phyloP scores from a whole-genome alignment of 2,113 vertebrate species.

The Labrus mixtus region DNA sequence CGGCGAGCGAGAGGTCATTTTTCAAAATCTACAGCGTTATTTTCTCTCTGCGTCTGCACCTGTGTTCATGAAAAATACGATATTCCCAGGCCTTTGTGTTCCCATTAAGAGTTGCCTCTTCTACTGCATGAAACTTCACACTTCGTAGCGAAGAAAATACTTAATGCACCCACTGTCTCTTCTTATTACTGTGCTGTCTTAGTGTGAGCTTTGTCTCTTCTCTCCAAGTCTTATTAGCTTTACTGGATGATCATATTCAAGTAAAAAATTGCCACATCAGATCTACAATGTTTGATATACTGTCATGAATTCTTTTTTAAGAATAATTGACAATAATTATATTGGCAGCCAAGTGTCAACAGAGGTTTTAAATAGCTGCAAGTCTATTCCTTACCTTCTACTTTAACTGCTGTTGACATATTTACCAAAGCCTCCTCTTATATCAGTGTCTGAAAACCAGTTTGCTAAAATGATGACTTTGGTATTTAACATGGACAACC shows the following conservation, averaged over 20 bases:
- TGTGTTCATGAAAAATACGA: slow-evolving; percentile 47
- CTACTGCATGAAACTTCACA: slow-evolving; percentile 16
- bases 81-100: slow-evolving; percentile 33
- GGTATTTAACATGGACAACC: neutral
- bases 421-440: neutral
- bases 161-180: slow-evolving; percentile 12
- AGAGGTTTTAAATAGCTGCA: slow-evolving; percentile 11
- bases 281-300: neutral
- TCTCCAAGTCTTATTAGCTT: slow-evolving; percentile 3
- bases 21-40: slow-evolving; percentile 61
- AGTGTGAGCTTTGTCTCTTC: neutral
- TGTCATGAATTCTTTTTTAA: neutral
- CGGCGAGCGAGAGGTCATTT: slow-evolving; percentile 61
- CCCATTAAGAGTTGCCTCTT: slow-evolving; percentile 38
- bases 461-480: neutral
- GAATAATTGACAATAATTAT: neutral
- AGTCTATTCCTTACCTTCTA: slow-evolving; percentile 9
- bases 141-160: slow-evolving; percentile 33
- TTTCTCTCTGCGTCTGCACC: slow-evolving; percentile 58
- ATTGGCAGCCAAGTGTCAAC: slow-evolving; percentile 18
- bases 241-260: neutral
- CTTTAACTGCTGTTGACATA: slow-evolving; percentile 3
- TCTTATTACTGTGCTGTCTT: slow-evolving; percentile 4
- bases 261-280: neutral
- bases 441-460: neutral